Evolutionary conservation across 1,140 invertebrate genomes (phyloP).

Genomic region (Cydia strobilella): DNA sequence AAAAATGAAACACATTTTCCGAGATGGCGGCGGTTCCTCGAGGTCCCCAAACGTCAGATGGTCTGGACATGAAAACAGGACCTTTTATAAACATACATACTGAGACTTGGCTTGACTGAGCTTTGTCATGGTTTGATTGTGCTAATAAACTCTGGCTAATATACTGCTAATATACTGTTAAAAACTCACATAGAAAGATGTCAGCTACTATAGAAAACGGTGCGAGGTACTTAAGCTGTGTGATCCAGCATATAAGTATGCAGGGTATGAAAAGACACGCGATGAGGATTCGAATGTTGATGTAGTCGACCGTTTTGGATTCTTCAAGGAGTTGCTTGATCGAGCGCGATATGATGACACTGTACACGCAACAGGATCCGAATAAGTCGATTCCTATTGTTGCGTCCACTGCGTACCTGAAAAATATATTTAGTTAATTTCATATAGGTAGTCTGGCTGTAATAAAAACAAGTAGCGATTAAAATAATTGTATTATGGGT

Average conservation of each 20-base stretch:
- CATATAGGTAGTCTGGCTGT: too few species aligned
- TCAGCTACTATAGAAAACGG: slow-evolving; percentile 34
- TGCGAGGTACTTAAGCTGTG: slow-evolving; percentile 22
- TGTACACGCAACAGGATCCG: slow-evolving; percentile 32
- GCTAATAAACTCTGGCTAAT: too few species aligned
- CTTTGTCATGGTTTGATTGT: too few species aligned
- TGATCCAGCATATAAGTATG: slow-evolving; percentile 26
- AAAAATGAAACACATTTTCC: too few species aligned
- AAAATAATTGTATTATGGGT: too few species aligned
- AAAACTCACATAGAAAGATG: slow-evolving; percentile 19
- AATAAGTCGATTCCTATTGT: slow-evolving; percentile 30
- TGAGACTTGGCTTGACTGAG: too few species aligned
- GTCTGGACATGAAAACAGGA: too few species aligned
- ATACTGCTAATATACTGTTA: too few species aligned
- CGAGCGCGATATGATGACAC: slow-evolving; percentile 26
- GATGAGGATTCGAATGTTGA: slow-evolving; percentile 11
- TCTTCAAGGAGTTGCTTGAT: slow-evolving; percentile 30
- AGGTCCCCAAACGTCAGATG: too few species aligned
- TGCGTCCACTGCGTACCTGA: slow-evolving; percentile 25
- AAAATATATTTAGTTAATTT: background rate
- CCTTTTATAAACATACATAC: too few species aligned
- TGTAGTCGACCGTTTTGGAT: background rate
- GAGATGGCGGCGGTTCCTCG: too few species aligned
- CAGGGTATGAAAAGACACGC: slow-evolving; percentile 9
- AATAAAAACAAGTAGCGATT: too few species aligned